Base-by-base conservation (phyloP, 2,888 invertebrate species). In the Carabus problematicus region DNA sequence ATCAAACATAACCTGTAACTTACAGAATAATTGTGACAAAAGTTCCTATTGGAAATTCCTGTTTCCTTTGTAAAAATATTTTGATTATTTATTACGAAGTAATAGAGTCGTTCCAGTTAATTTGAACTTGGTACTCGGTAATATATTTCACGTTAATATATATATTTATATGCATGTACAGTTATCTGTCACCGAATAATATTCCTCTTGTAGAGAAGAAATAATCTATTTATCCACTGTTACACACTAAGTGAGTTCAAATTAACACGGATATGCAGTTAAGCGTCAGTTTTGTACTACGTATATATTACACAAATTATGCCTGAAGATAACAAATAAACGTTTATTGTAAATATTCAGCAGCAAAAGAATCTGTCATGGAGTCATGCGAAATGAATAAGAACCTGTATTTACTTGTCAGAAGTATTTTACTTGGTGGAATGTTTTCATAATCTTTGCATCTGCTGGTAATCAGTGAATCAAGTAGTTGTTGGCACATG, bases 391-490 rank as follows among this genome's bases (percentile, higher is more conserved):
- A 3, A 45, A 4, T n/a, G 45, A 11, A n/a, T 45, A 45, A 45
- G 7, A 45, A 56, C 39, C 39, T 47, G 49, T 45, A 49, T 14
- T 60, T 60, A 60, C 16, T 29, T 16, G 9, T 11, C 16, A 14
- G 14, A 18, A 16, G 63, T 63, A 63, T 63, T 63, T 63, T 63
- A 63, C 63, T 63, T 63, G 63, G 54, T 14, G 52, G 9, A 3
- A 52, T 9, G 19, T 16, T 52, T 2, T 16, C 49, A 9, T 16
- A 49, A 14, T 52, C 6, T 18, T 18, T 18, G 8, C 16, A 52
- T 16, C 52, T 16, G 14, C 52, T 52, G n/a, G 19, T 52, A 16
- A 29, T 2, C 6, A 29, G 29, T 29, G 29, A 29, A 29, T 29
- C 29, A 29, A 3, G 29, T 29, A 29, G 29, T 29, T n/a, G n/a